A percentile compares a stretch with the other conserved stretches of the same genome.
These are phyloP conservation scores for Lanius ludovicianus DNA, from an alignment of 2,113 vertebrate species.

Conservation along the genomic window DNA sequence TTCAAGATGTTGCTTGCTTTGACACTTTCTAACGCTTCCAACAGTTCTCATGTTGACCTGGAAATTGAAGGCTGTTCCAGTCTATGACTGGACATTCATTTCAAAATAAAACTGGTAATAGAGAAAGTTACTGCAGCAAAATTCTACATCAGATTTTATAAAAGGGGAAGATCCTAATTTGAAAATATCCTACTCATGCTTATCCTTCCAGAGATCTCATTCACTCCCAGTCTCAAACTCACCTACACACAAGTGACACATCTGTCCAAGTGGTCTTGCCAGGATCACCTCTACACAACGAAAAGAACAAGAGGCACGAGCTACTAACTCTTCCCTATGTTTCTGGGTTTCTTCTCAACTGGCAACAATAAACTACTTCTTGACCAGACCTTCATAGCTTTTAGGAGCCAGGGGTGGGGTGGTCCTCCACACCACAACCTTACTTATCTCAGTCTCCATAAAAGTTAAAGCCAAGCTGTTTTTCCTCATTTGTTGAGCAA, in stretches of 20 bases:
- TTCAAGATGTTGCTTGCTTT: neutral
- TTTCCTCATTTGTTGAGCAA: neutral
- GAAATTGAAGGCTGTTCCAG: neutral
- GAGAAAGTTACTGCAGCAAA: neutral
- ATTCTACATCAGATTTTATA: neutral
- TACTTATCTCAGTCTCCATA: neutral
- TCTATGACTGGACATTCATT: neutral
- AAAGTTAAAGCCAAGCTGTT: neutral
- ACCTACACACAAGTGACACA: neutral
- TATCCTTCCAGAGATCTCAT: neutral
- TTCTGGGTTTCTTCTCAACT: neutral
- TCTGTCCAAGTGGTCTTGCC: neutral
- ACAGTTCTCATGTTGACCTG: neutral
- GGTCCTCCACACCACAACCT: neutral
- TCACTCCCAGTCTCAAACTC: neutral
- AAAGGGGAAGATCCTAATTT: neutral
- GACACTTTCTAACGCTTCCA: neutral
- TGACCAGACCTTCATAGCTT: neutral
- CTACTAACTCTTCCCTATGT: neutral
- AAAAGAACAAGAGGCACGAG: neutral
- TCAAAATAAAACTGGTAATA: neutral
- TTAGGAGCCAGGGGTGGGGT: neutral
- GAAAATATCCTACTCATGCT: neutral
- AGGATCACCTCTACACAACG: fast-evolving
- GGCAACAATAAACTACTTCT: neutral